Evolutionary conservation across 2,797 vertebrate species (phyloP).

Genomic region (Acanthurus leucopareius): DNA sequence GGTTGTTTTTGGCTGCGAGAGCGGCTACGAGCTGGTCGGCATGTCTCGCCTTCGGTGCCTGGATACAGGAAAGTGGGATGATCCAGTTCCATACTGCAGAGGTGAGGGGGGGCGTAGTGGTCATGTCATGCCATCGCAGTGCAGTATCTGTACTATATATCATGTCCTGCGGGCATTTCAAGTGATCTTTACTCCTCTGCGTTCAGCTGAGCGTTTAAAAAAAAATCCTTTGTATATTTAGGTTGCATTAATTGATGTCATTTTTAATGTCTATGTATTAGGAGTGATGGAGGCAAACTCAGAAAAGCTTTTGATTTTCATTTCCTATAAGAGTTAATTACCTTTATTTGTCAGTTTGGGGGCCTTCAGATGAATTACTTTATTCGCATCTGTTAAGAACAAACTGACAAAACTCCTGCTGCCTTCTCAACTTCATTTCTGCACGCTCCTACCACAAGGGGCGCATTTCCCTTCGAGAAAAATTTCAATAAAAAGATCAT

Average conservation of each 20-base stretch:
- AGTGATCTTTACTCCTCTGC: no score
- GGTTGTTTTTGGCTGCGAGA: conserved; percentile 89
- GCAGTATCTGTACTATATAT: neutral
- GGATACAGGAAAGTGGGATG: conserved; percentile 90
- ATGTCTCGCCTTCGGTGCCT: conserved; percentile 83
- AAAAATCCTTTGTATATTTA: no score
- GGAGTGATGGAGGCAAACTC: neutral
- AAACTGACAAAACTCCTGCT: neutral
- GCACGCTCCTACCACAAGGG: conserved; percentile 6
- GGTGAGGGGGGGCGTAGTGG: conserved; percentile 77
- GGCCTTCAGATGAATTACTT: neutral
- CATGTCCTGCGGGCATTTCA: neutral
- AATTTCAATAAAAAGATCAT: neutral
- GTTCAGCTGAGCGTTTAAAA: no score
- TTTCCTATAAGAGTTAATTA: neutral
- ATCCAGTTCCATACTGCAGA: conserved; percentile 88
- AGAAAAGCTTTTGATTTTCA: neutral
- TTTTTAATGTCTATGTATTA: neutral
- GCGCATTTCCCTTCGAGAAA: neutral
- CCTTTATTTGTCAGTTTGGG: neutral
- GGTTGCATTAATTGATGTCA: no score
- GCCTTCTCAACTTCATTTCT: neutral
- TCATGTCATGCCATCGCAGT: neutral
- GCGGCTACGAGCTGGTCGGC: conserved; percentile 90
- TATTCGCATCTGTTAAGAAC: neutral